Evolutionary conservation across 2,113 vertebrate genomes (phyloP), one percentile per base, ranked within the genome.

Genomic region (Hyla sarda): DNA sequence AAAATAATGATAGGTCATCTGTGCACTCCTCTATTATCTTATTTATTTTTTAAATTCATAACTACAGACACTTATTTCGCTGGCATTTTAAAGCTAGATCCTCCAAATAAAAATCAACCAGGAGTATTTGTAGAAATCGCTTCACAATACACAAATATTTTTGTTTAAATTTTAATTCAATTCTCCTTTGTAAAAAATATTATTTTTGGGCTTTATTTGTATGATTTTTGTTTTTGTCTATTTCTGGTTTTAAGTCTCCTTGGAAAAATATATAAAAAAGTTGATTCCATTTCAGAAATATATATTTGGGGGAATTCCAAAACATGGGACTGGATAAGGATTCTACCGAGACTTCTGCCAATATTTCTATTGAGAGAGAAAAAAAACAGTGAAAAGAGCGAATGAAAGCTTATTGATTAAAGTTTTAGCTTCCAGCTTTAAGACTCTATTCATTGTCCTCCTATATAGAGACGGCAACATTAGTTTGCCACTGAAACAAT

Each of bases 401-500:
- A 81, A 86, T 81, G 58, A 81, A 81, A 73, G 52, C 77, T 47
- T 86, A 86, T 86, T 81, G 77, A 86, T 81, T 81, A 48, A 86
- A 86, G 84, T 34, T 58, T 80, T 32, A 56, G 11, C 25, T 86
- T 86, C 37, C 65, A 86, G 75, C 30, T 79, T 80, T 86, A 58
- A 79, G 62, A 60, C 67, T 69, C 34, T 74, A 86, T 86, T 86
- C 81, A 86, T 81, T 81, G 84, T 86, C 80, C 67, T 73, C n/a
- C 50, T 81, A 81, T 81, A 86, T 73, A 69, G 37, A 74, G 67
- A 74, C 67, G 41, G 62, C 75, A 85, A 79, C 76, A 80, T 86
- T 72, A 47, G 32, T 86, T 86, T 80, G 84, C 84, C 77, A 48
- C 77, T 80, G 77, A 86, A 86, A 86, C 84, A 86, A 86, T 86